phyloP scores from a whole-genome alignment of 2,797 vertebrate species.

The Amazona ochrocephala region DNA sequence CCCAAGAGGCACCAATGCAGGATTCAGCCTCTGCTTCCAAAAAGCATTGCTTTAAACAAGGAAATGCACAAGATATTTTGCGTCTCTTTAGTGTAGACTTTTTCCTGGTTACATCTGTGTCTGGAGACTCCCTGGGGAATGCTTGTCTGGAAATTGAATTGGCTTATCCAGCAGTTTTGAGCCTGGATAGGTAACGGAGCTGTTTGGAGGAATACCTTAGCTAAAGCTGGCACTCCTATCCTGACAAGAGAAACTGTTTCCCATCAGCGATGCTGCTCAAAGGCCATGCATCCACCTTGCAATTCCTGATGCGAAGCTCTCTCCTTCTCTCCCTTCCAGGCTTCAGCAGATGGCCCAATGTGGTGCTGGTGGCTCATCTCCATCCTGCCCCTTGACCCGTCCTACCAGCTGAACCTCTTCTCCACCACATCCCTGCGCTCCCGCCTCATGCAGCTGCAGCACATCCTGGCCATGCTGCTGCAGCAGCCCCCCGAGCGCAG shows the following conservation, averaged over 20 bases:
- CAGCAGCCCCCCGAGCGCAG: conserved; percentile 73
- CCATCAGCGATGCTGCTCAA: accelerated
- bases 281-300: accelerated
- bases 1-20: neutral
- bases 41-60: neutral
- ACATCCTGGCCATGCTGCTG: conserved; percentile 84
- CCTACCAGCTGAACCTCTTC: conserved; percentile 86
- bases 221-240: neutral
- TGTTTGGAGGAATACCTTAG: neutral
- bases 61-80: neutral
- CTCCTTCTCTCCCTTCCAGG: conserved; percentile 72
- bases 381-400: conserved; percentile 87
- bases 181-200: neutral
- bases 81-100: neutral
- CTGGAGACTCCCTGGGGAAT: neutral
- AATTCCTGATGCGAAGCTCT: accelerated
- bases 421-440: conserved; percentile 86
- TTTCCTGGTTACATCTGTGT: neutral
- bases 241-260: neutral
- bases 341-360: conserved; percentile 81
- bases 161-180: neutral
- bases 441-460: conserved; percentile 85
- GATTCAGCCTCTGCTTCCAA: neutral
- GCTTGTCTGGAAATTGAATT: conserved; percentile 1
- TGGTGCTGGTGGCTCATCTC: conserved; percentile 97